Evolutionary conservation across 2,797 vertebrate genomes (phyloP).

Genomic region (Chiloscyllium punctatum): DNA sequence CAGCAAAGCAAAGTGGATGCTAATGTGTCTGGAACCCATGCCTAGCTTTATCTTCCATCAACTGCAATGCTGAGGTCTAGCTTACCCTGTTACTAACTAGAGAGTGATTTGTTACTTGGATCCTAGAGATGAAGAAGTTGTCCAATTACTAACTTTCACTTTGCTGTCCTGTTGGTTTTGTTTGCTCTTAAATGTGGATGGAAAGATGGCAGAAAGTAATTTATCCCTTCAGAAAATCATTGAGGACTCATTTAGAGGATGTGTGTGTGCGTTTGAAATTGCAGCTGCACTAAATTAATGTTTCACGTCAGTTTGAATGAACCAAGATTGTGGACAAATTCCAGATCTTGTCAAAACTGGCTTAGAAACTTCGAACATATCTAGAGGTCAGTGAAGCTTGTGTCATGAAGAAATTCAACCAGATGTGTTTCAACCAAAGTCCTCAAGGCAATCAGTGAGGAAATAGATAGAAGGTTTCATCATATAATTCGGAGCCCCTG

Average conservation of each 20-base stretch:
- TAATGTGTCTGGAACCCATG: not conserved
- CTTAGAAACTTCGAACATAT: not conserved
- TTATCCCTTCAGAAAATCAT: not conserved
- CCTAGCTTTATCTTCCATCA: not conserved
- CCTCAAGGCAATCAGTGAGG: not conserved
- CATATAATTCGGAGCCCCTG: not conserved
- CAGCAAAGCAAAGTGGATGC: not conserved
- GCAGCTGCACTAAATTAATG: slow-evolving; percentile 13
- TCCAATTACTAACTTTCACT: not conserved
- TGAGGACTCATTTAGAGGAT: not conserved
- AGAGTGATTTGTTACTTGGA: not conserved
- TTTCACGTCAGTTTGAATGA: not conserved
- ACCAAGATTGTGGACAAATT: slow-evolving; percentile 14
- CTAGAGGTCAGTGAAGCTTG: not conserved
- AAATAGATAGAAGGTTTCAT: not conserved
- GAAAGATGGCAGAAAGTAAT: not conserved
- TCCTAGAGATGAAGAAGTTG: not conserved
- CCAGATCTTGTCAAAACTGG: not conserved
- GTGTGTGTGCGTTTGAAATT: not conserved
- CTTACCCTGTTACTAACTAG: not conserved
- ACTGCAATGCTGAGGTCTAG: not conserved
- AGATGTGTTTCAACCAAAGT: not conserved
- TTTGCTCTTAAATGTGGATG: not conserved
- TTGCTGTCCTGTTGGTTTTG: not conserved
- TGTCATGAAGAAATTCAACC: not conserved